A percentile compares a stretch with the other conserved stretches of the same genome.
phyloP scores from a whole-genome alignment of 2,888 invertebrate genomes.

The Metallyticus violacea region DNA sequence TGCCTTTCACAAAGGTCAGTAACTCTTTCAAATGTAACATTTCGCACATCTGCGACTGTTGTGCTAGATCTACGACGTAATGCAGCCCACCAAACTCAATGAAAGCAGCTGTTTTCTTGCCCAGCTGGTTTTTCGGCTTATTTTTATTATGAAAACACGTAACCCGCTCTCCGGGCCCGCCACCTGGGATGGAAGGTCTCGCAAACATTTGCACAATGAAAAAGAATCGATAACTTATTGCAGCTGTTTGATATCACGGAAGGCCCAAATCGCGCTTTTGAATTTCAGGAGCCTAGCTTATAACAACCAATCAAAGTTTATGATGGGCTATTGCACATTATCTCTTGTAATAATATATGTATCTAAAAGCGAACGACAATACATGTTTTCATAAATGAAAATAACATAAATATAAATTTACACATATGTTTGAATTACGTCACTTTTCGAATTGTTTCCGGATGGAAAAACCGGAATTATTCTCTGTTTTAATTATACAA shows the following conservation, averaged over 20 bases:
- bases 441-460: too few relatives aligned
- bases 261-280: too few relatives aligned
- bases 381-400: background rate
- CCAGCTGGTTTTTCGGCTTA: conserved; percentile 17
- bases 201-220: background rate
- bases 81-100: background rate
- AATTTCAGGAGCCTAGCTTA: too few relatives aligned
- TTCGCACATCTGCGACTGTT: background rate
- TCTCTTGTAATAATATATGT: too few relatives aligned
- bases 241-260: background rate
- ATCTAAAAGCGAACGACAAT: too few relatives aligned
- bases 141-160: background rate
- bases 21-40: background rate
- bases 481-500: too few relatives aligned
- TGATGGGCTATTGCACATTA: too few relatives aligned
- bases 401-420: background rate
- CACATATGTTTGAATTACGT: background rate
- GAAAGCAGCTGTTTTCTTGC: background rate
- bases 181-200: background rate
- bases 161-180: background rate
- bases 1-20: background rate
- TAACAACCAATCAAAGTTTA: too few relatives aligned
- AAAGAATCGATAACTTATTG: background rate
- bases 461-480: too few relatives aligned
- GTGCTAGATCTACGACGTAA: too few relatives aligned